Evolutionary conservation across 1,140 invertebrate species (phyloP).

Genomic region (Heliconius hewitsoni): DNA sequence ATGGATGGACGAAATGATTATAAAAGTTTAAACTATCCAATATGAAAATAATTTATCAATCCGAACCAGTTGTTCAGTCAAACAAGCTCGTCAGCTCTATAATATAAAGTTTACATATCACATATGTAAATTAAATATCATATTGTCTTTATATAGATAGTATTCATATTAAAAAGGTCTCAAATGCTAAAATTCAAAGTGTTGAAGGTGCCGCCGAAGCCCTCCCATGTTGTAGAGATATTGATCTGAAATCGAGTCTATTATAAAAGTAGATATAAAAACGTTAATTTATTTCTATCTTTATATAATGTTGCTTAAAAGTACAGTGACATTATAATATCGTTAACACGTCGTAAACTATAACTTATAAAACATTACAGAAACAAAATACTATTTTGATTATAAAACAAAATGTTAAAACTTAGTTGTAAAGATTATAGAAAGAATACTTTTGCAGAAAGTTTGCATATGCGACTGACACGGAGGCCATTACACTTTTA

Average conservation of each 20-base stretch:
- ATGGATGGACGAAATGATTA: too few relatives aligned
- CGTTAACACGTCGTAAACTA: not conserved
- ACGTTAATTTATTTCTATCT: not conserved
- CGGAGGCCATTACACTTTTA: slow-evolving; percentile 37
- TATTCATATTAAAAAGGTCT: slow-evolving; percentile 33
- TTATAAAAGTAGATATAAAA: not conserved
- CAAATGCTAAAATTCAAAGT: slow-evolving; percentile 27
- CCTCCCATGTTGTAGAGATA: slow-evolving; percentile 37
- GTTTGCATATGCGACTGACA: not conserved
- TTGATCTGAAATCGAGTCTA: slow-evolving; percentile 32
- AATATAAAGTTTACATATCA: not conserved
- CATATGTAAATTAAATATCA: too few relatives aligned
- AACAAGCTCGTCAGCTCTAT: too few relatives aligned
- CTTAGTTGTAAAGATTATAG: not conserved
- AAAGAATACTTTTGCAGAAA: not conserved
- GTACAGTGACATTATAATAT: too few relatives aligned
- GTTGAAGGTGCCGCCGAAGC: slow-evolving; percentile 30
- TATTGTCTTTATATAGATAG: slow-evolving; percentile 6
- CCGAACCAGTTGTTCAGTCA: too few relatives aligned
- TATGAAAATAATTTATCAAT: too few relatives aligned
- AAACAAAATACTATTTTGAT: not conserved
- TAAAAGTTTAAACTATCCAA: too few relatives aligned
- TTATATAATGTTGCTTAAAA: not conserved
- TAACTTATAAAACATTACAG: not conserved
- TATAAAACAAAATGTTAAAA: not conserved